A percentile compares a stretch with the other conserved stretches of the same genome.
phyloP scores from a whole-genome alignment of 2,113 vertebrate genomes.

The Numenius arquata region DNA sequence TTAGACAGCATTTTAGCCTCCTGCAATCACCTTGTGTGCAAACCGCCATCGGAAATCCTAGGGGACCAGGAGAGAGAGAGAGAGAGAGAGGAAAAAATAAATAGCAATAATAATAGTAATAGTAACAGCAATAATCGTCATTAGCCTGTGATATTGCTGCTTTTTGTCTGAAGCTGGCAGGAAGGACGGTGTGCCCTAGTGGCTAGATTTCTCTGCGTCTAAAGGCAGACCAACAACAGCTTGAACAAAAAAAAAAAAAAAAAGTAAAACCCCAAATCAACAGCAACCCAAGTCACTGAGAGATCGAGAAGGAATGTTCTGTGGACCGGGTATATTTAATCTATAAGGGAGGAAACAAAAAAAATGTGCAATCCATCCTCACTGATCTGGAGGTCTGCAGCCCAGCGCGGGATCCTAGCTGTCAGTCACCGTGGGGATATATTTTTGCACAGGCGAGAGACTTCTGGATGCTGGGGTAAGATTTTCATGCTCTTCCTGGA shows the following conservation, averaged over 20 bases:
- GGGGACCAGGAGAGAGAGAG: not conserved
- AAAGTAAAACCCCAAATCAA: not conserved
- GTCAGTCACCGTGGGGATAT: slow-evolving; percentile 27
- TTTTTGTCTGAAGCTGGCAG: slow-evolving; percentile 14
- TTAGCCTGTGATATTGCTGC: not conserved
- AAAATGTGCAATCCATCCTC: not conserved
- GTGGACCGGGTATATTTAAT: not conserved
- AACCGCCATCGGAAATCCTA: slow-evolving; percentile 42
- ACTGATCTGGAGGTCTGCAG: slow-evolving; percentile 12
- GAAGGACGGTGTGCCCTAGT: not conserved
- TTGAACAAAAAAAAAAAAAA: not conserved
- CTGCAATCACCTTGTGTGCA: slow-evolving; percentile 24
- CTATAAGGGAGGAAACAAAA: not conserved
- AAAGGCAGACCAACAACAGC: not conserved
- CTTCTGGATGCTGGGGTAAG: slow-evolving; percentile 67
- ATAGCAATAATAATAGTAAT: not conserved
- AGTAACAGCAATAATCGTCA: not conserved
- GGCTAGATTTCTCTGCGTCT: slow-evolving; percentile 3
- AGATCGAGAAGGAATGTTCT: not conserved
- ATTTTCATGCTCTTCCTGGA: slow-evolving; percentile 44
- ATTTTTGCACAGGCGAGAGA: not conserved
- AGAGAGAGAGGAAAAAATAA: not conserved
- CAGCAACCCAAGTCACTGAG: not conserved
- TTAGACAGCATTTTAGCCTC: slow-evolving; percentile 15
- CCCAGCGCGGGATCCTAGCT: slow-evolving; percentile 30